A percentile compares a stretch with the other conserved stretches of the same genome.
Evolutionary conservation across 2,888 invertebrate genomes (phyloP).

Genomic region (Lymantria monacha): DNA sequence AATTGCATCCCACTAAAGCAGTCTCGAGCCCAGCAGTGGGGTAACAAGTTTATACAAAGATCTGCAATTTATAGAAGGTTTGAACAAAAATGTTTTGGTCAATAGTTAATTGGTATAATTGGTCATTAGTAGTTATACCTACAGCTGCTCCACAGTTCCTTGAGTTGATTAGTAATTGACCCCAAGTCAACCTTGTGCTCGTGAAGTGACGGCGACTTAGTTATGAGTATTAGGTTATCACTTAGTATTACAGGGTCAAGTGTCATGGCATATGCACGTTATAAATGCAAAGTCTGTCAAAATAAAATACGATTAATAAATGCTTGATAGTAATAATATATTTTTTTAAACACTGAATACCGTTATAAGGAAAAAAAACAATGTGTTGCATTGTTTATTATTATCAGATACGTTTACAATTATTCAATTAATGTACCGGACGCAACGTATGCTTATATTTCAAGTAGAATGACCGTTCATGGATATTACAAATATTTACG

Average conservation of each 20-base stretch:
- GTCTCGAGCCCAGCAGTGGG: no score
- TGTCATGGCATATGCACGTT: not conserved
- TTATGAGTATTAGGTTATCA: slow-evolving; percentile 37
- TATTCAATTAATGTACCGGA: no score
- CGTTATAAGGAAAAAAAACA: no score
- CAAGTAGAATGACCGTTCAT: no score
- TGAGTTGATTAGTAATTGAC: slow-evolving; percentile 76
- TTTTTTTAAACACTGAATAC: no score
- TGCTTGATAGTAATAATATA: no score
- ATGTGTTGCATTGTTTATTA: no score
- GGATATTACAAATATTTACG: no score
- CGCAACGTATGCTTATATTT: no score
- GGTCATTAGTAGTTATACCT: slow-evolving; percentile 57
- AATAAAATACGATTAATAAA: not conserved
- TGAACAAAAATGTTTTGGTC: slow-evolving; percentile 63
- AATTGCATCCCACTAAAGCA: no score
- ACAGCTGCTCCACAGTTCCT: slow-evolving; percentile 47
- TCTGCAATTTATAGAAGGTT: slow-evolving; percentile 30
- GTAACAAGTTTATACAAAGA: not conserved
- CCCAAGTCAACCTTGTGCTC: slow-evolving; percentile 55
- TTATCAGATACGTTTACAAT: no score
- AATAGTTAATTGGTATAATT: slow-evolving; percentile 72
- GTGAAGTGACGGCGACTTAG: slow-evolving; percentile 31
- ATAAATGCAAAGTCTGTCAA: not conserved
- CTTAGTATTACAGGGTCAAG: slow-evolving; percentile 7